phyloP scores from a whole-genome alignment of 1,140 invertebrate species.

The Coelopa frigida region DNA sequence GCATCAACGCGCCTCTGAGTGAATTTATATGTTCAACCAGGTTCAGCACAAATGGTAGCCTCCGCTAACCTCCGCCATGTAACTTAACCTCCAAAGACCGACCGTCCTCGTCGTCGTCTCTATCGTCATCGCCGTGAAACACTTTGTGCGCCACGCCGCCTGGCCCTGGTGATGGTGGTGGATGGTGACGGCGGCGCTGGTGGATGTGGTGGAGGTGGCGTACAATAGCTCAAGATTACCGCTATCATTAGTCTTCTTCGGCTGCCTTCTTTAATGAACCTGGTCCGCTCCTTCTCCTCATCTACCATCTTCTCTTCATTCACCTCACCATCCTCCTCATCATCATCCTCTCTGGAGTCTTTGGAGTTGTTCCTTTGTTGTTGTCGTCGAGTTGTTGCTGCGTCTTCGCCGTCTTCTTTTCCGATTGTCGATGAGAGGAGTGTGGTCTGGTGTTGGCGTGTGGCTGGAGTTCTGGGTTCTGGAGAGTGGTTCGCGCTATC shows the following conservation, averaged over 20 bases:
- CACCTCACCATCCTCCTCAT: no score
- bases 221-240: slow-evolving; percentile 44
- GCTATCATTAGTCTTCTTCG: slow-evolving; percentile 41
- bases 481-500: no score
- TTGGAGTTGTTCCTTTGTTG: no score
- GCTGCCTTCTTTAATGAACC: no score
- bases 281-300: no score
- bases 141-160: background rate
- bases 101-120: background rate
- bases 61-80: background rate
- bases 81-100: slow-evolving; percentile 12
- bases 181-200: background rate
- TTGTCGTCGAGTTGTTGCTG: no score
- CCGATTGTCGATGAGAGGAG: no score
- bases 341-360: no score
- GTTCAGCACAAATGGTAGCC: background rate
- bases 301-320: no score
- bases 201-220: background rate
- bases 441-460: no score
- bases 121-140: slow-evolving; percentile 2
- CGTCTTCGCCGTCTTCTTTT: no score
- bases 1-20: slow-evolving; percentile 30
- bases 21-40: slow-evolving; percentile 46
- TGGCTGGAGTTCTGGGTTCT: no score
- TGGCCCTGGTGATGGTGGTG: background rate